Percentiles rank a stretch among this genome's conserved stretches.
Conservation (phyloP, 2,888 invertebrate genomes). For the Gastrophysa polygoni region DNA sequence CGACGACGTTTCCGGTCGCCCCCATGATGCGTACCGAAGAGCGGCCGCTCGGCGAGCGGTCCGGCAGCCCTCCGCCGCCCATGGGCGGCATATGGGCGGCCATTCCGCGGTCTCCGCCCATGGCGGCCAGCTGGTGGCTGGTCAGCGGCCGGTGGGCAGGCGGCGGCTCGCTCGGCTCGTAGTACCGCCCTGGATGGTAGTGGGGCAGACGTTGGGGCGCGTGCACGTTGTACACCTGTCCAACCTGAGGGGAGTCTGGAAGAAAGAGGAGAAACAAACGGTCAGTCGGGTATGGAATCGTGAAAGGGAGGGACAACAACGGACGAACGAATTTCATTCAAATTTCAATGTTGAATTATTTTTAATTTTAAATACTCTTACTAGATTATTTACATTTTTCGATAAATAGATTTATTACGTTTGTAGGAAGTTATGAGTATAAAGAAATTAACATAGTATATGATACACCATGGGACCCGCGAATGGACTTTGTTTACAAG, state of each 20-base stretch:
- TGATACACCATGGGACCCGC: too few species aligned
- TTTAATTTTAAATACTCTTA: too few species aligned
- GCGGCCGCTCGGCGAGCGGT: slow-evolving; percentile 49
- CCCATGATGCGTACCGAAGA: slow-evolving; percentile 42
- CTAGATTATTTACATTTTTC: too few species aligned
- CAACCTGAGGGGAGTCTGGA: slow-evolving; percentile 67
- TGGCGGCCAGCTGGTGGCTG: slow-evolving; percentile 56
- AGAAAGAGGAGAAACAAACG: slow-evolving; percentile 13
- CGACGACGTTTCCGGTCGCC: slow-evolving; percentile 57
- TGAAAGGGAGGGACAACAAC: too few species aligned
- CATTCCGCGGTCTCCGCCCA: slow-evolving; percentile 54
- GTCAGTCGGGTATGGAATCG: not conserved
- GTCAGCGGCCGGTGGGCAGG: slow-evolving; percentile 63
- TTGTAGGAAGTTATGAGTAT: too few species aligned
- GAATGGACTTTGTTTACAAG: too few species aligned
- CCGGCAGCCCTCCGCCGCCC: slow-evolving; percentile 42
- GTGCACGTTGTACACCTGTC: slow-evolving; percentile 66
- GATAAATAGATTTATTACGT: too few species aligned
- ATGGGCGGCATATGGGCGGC: slow-evolving; percentile 51
- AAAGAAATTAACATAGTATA: too few species aligned
- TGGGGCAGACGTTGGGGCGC: slow-evolving; percentile 61
- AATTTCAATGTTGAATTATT: too few species aligned
- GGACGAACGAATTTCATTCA: too few species aligned
- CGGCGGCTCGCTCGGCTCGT: slow-evolving; percentile 68
- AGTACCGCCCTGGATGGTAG: slow-evolving; percentile 58